A percentile compares a stretch with the other conserved stretches of the same genome.
phyloP scores from a whole-genome alignment of 2,113 vertebrate species.

The Onychostruthus taczanowskii region DNA sequence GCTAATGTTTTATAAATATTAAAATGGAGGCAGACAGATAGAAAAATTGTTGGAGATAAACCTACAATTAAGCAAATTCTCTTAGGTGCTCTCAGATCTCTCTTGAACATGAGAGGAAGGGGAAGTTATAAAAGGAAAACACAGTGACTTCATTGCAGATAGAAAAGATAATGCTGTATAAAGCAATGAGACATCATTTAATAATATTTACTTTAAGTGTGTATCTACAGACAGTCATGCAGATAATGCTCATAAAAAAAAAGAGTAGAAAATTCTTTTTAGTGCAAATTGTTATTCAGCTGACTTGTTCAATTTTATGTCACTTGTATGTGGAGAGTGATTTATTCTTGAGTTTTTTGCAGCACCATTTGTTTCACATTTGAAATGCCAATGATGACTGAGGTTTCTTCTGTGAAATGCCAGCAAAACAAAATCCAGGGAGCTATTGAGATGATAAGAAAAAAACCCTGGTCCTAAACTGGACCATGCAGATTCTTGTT shows the following conservation, averaged over 20 bases:
- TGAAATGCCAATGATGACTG: not conserved
- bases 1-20: not conserved
- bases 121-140: not conserved
- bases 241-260: not conserved
- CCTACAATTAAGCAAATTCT: not conserved
- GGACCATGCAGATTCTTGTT: fast-evolving
- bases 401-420: not conserved
- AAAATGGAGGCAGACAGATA: not conserved
- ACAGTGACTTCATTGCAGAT: not conserved
- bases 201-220: not conserved
- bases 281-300: not conserved
- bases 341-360: not conserved
- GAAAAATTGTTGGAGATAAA: constrained; percentile 18
- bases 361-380: not conserved
- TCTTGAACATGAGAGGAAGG: not conserved
- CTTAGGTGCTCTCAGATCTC: not conserved
- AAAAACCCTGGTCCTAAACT: not conserved
- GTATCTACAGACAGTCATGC: not conserved
- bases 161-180: not conserved
- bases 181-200: not conserved
- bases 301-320: not conserved
- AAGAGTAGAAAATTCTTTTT: not conserved
- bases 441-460: not conserved
- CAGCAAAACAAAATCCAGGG: not conserved
- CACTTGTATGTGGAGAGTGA: not conserved